Percentiles rank a stretch among this genome's conserved stretches.
phyloP scores from a whole-genome alignment of 2,797 vertebrate species.

The Lithobates pipiens region DNA sequence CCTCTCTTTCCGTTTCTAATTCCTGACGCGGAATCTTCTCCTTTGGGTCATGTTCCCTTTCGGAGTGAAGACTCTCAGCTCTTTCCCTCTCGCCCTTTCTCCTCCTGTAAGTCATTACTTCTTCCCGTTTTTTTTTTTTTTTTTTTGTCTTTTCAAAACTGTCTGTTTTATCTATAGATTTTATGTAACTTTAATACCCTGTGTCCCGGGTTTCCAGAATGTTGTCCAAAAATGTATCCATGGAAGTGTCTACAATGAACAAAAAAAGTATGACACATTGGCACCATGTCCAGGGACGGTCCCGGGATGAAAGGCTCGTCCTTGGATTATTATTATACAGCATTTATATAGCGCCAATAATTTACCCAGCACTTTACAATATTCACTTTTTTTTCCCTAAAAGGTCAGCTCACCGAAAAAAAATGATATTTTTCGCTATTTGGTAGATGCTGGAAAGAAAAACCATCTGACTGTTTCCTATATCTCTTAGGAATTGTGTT shows the following conservation, averaged over 20 bases:
- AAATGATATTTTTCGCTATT: no score
- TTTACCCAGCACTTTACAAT: no score
- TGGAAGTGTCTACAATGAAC: neutral
- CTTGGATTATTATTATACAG: neutral
- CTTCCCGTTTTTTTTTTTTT: neutral
- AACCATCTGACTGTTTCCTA: no score
- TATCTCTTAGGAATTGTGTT: neutral
- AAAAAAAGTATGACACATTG: neutral
- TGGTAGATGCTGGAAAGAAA: no score
- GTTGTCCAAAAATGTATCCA: neutral
- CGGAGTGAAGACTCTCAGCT: slow-evolving; percentile 9
- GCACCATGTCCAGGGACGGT: neutral
- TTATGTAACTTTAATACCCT: neutral
- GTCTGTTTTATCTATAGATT: neutral
- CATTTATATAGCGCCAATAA: no score
- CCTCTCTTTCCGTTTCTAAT: slow-evolving; percentile 72
- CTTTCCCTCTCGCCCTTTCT: slow-evolving; percentile 16
- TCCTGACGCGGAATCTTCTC: slow-evolving; percentile 21
- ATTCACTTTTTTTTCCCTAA: no score
- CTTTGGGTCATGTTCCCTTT: neutral
- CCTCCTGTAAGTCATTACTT: slow-evolving; percentile 28
- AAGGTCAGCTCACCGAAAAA: no score
- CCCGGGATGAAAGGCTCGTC: neutral
- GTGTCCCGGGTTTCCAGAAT: neutral
- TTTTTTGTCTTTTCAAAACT: no score